Conservation (phyloP, 2,797 vertebrate genomes). For the Ctenosaura bakeri region DNA sequence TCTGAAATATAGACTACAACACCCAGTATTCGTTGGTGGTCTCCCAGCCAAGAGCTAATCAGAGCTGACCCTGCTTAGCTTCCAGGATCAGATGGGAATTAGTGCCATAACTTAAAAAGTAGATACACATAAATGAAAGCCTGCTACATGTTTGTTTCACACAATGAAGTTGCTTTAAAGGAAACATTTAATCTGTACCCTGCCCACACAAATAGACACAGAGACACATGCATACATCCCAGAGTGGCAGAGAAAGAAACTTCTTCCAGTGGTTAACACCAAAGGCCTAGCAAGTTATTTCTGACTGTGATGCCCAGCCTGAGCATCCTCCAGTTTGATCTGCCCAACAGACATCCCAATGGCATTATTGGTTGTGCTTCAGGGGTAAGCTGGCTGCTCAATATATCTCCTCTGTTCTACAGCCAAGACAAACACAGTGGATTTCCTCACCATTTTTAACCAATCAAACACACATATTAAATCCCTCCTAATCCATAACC, state of each 20-base stretch:
- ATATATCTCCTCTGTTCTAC: constrained; percentile 85
- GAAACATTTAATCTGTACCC: constrained; percentile 36
- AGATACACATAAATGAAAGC: constrained; percentile 41
- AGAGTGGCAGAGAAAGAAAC: constrained; percentile 38
- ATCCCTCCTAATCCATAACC: constrained; percentile 73
- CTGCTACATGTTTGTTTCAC: constrained; percentile 62
- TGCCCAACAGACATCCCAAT: constrained; percentile 67
- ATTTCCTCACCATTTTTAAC: constrained; percentile 82
- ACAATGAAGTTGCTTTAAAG: constrained; percentile 59
- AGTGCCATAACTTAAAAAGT: no score
- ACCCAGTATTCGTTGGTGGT: no score
- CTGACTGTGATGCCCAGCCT: constrained; percentile 44
- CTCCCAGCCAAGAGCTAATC: no score
- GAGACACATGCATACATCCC: not conserved
- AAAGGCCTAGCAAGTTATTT: constrained; percentile 53
- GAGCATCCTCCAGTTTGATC: constrained; percentile 78
- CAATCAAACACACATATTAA: constrained; percentile 79
- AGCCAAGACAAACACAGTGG: constrained; percentile 86
- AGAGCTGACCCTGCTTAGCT: no score
- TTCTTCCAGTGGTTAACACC: constrained; percentile 51
- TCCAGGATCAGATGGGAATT: no score
- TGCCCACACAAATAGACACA: not conserved
- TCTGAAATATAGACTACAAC: no score
- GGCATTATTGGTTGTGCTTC: constrained; percentile 72
- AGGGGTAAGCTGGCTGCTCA: constrained; percentile 87